phyloP scores from a whole-genome alignment of 2,113 vertebrate species.

The Indri indri region DNA sequence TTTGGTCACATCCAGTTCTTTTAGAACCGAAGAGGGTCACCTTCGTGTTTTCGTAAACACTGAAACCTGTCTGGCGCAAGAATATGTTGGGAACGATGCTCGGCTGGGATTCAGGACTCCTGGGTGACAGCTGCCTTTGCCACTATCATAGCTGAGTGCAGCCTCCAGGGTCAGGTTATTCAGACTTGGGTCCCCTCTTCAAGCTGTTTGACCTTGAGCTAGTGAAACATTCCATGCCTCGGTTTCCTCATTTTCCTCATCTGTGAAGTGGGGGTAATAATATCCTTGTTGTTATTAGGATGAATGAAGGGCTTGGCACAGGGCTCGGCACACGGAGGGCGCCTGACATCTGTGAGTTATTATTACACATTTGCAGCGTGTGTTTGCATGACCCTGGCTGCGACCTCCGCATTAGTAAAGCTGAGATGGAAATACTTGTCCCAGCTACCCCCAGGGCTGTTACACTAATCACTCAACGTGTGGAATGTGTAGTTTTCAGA shows the following conservation, averaged over 20 bases:
- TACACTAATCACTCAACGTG: background rate
- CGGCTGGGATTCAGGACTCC: background rate
- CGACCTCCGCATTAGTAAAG: background rate
- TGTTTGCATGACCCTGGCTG: background rate
- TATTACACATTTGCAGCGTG: background rate
- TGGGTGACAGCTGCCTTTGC: background rate
- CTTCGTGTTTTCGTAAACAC: background rate
- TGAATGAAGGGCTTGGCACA: background rate
- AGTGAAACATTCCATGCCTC: background rate
- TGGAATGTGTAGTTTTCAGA: background rate
- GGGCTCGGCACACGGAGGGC: background rate
- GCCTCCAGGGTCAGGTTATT: background rate
- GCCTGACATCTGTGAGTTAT: rapidly evolving
- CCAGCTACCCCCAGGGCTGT: background rate
- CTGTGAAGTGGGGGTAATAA: background rate
- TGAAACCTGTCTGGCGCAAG: background rate
- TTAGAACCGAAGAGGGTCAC: background rate
- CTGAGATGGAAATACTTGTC: background rate
- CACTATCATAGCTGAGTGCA: background rate
- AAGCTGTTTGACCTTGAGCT: background rate
- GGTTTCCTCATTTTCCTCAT: background rate
- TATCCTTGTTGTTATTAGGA: too few species aligned
- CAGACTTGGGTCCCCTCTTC: background rate
- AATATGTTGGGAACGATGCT: rapidly evolving
- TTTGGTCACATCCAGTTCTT: background rate